phyloP scores from a whole-genome alignment of 2,888 invertebrate genomes.

The Venusia cambrica region DNA sequence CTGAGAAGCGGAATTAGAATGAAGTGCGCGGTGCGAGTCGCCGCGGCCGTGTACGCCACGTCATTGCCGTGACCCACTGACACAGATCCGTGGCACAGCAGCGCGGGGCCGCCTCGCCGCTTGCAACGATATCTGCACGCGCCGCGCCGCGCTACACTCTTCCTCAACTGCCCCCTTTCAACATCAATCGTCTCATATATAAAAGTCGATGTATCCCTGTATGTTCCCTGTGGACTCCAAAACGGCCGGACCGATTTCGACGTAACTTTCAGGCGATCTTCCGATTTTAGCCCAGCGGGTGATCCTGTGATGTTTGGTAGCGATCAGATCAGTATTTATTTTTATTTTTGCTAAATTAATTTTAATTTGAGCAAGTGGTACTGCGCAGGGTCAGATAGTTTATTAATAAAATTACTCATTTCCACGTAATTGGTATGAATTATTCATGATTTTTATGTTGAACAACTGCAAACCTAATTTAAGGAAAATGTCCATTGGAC shows the following conservation, averaged over 20 bases:
- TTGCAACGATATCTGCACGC: constrained; percentile 77
- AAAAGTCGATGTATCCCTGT: too few relatives aligned
- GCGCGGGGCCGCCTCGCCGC: too few relatives aligned
- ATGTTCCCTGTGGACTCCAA: too few relatives aligned
- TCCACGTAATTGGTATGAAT: constrained; percentile 18
- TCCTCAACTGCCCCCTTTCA: constrained; percentile 60
- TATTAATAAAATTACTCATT: constrained; percentile 25
- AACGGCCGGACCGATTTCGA: too few relatives aligned
- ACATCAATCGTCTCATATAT: too few relatives aligned
- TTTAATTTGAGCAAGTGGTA: too few relatives aligned
- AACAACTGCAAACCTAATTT: not conserved
- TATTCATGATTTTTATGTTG: constrained; percentile 7
- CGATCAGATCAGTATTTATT: too few relatives aligned
- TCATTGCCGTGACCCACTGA: constrained; percentile 87
- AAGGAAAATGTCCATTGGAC: not conserved
- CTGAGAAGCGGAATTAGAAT: constrained; percentile 79
- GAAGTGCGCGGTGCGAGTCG: constrained; percentile 57
- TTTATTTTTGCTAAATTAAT: too few relatives aligned
- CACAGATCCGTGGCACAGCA: constrained; percentile 83
- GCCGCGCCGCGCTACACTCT: constrained; percentile 67
- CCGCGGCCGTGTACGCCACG: constrained; percentile 79
- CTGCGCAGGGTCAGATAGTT: too few relatives aligned
- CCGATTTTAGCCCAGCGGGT: too few relatives aligned
- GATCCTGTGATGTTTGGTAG: too few relatives aligned
- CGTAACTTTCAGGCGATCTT: too few relatives aligned